Conservation (phyloP, 2,113 vertebrate genomes). For the Rallus limicola region DNA sequence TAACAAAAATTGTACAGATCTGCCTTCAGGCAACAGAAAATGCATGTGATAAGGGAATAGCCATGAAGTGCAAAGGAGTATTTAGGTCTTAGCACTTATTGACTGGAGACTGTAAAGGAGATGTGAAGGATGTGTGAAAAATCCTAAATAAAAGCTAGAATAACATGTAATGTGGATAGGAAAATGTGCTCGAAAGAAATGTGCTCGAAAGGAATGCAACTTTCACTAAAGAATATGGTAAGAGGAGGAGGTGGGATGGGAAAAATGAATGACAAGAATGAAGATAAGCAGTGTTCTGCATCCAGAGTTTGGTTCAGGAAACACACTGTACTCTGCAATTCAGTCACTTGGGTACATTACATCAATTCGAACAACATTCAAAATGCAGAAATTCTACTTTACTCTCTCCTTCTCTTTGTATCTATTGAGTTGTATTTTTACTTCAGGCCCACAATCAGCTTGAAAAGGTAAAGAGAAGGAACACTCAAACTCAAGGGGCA, state of each 20-base stretch:
- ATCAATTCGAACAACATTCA: neutral
- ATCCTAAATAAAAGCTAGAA: constrained; percentile 61
- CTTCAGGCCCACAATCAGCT: neutral
- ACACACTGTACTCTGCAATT: neutral
- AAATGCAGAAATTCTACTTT: neutral
- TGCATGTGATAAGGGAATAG: constrained; percentile 66
- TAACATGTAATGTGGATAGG: constrained; percentile 48
- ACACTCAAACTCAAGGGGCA: neutral
- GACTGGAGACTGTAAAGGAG: constrained; percentile 66
- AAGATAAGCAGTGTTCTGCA: constrained; percentile 21
- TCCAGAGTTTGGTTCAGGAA: neutral
- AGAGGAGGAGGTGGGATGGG: neutral
- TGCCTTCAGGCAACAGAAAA: constrained; percentile 73
- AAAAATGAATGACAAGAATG: constrained; percentile 14
- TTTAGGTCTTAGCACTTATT: constrained; percentile 66
- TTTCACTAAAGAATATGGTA: constrained; percentile 31
- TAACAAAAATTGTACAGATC: constrained; percentile 68
- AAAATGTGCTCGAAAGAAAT: constrained; percentile 59
- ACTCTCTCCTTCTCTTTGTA: neutral
- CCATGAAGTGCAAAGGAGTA: constrained; percentile 64
- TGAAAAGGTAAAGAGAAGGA: neutral
- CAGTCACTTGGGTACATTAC: neutral
- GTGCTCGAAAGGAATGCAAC: constrained; percentile 49
- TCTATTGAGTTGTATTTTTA: neutral
- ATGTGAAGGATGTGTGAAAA: constrained; percentile 74